These are phyloP conservation scores for Stenotaenia linearis DNA, from an alignment of 2,888 invertebrate genomes.

Conservation along the genomic window DNA sequence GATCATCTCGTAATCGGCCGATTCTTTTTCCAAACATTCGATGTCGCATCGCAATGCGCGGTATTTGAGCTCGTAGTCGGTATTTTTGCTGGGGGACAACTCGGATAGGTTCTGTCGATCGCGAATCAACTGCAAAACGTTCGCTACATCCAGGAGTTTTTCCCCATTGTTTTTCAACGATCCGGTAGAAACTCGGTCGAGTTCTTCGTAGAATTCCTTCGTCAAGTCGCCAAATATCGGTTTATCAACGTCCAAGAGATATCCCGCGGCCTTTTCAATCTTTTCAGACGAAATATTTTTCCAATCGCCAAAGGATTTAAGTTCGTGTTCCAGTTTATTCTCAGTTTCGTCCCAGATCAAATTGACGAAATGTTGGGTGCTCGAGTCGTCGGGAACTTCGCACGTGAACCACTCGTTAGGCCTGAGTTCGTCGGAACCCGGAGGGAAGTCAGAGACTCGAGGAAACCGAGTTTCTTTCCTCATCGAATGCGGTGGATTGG, in stretches of 20 bases:
- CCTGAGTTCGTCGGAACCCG: background rate
- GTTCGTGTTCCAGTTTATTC: background rate
- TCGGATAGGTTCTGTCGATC: background rate
- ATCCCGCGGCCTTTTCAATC: background rate
- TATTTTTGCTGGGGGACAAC: background rate
- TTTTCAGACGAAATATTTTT: background rate
- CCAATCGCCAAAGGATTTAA: background rate
- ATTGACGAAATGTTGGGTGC: background rate
- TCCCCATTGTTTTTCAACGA: background rate
- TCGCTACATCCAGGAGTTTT: background rate
- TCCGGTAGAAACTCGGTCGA: background rate
- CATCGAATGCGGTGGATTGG: slow-evolving; percentile 15
- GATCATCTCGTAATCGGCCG: background rate
- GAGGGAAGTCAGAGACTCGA: background rate
- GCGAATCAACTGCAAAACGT: background rate
- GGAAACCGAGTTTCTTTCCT: background rate
- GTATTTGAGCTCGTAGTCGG: background rate
- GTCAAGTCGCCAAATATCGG: background rate
- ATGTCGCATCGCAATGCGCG: slow-evolving; percentile 2
- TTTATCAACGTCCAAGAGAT: background rate
- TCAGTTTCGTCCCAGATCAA: slow-evolving; percentile 16
- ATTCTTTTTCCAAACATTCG: background rate
- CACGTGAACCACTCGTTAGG: background rate
- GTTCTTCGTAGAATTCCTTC: background rate
- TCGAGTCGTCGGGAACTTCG: background rate